A percentile compares a stretch with the other conserved stretches of the same genome.
Evolutionary conservation across 2,797 vertebrate genomes (phyloP).

Genomic region (Alcedo quadribrachys): DNA sequence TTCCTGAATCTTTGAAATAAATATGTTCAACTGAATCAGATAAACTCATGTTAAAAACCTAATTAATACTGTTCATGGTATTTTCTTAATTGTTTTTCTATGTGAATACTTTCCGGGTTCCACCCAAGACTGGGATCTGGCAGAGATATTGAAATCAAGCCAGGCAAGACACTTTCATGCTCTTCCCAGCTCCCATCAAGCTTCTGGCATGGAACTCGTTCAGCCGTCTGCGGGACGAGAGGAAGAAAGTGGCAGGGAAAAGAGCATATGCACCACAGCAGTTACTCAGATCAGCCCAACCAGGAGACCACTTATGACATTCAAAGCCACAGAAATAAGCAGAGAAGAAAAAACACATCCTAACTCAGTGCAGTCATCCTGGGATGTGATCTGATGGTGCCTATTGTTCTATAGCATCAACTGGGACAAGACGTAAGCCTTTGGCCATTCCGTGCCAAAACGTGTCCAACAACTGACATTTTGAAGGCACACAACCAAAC

Average conservation of each 20-base stretch:
- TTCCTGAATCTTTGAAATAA: neutral
- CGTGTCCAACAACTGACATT: neutral
- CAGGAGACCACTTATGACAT: neutral
- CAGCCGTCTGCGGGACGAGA: neutral
- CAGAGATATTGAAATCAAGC: conserved; percentile 22
- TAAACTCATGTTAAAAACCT: neutral
- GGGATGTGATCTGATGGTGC: neutral
- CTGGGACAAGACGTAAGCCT: neutral
- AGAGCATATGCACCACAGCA: conserved; percentile 1
- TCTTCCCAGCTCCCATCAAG: conserved; percentile 42
- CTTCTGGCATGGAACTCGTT: conserved; percentile 28
- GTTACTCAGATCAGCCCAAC: neutral
- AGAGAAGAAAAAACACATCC: neutral
- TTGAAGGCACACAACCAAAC: neutral
- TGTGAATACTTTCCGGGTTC: conserved; percentile 25
- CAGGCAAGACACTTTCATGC: conserved; percentile 36
- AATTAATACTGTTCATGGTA: conserved; percentile 19
- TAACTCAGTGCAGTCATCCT: neutral
- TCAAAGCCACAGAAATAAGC: neutral
- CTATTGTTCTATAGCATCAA: neutral
- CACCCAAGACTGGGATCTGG: conserved; percentile 34
- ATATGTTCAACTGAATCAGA: neutral
- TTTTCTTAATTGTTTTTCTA: conserved; percentile 53
- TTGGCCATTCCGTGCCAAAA: neutral
- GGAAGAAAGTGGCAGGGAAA: conserved; percentile 12